Conservation (phyloP, 2,888 invertebrate genomes). For the Nymphalis polychloros region DNA sequence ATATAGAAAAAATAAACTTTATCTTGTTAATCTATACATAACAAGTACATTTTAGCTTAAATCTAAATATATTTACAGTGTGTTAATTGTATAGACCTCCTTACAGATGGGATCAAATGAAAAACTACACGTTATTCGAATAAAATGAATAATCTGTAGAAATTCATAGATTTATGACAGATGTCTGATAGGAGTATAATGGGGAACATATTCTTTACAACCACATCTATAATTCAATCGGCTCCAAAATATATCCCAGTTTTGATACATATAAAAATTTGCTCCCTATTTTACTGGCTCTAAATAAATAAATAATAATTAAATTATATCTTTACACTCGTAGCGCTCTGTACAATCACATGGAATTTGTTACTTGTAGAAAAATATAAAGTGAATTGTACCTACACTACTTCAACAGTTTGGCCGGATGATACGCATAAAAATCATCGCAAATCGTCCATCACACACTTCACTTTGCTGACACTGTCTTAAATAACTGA, state of each 20-base stretch:
- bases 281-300: conserved; percentile 54
- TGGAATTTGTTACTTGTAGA: conserved; percentile 55
- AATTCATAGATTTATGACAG: neutral
- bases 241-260: conserved; percentile 36
- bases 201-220: conserved; percentile 17
- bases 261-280: conserved; percentile 43
- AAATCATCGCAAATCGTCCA: conserved; percentile 9
- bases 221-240: conserved; percentile 16
- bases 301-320: conserved; percentile 66
- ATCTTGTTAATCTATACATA: conserved; percentile 62
- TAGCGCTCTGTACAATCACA: conserved; percentile 51
- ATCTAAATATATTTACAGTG: conserved; percentile 47
- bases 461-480: conserved; percentile 65
- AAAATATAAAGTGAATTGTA: conserved; percentile 50
- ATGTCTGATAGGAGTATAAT: conserved; percentile 11
- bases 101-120: conserved; percentile 1
- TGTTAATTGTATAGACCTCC: conserved; percentile 37
- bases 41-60: conserved; percentile 69
- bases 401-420: conserved; percentile 39
- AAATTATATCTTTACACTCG: conserved; percentile 52
- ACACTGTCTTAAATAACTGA: conserved; percentile 49
- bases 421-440: conserved; percentile 12
- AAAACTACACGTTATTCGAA: conserved; percentile 1
- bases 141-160: neutral
- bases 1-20: conserved; percentile 71